phyloP scores from a whole-genome alignment of 2,797 vertebrate species.

The Coluber constrictor region DNA sequence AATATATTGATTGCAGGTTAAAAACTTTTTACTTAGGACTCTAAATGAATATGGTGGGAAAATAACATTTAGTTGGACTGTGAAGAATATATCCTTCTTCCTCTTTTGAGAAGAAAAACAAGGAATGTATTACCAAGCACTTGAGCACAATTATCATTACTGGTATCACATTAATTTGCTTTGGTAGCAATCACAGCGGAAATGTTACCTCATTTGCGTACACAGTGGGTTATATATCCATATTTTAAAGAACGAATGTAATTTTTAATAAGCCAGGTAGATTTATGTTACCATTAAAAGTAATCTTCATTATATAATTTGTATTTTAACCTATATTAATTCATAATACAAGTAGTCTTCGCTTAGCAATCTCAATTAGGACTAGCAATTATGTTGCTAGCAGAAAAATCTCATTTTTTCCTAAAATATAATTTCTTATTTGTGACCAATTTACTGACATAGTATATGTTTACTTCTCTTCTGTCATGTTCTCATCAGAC shows the following conservation, averaged over 20 bases:
- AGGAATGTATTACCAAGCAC: background rate
- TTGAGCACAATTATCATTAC: background rate
- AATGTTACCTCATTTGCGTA: background rate
- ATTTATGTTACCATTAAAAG: background rate
- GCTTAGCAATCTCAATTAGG: background rate
- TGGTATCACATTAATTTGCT: background rate
- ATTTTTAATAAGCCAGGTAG: background rate
- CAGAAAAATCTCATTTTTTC: background rate
- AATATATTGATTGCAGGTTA: background rate
- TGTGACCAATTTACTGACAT: background rate
- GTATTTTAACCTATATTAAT: background rate
- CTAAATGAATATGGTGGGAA: background rate
- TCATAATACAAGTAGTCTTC: background rate
- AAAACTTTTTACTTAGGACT: background rate
- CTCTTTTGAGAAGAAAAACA: background rate
- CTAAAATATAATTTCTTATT: background rate
- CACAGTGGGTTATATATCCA: background rate
- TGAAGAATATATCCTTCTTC: background rate
- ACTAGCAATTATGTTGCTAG: background rate
- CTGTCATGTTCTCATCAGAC: background rate
- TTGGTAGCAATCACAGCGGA: background rate
- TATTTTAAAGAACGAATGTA: background rate
- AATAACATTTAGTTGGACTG: background rate
- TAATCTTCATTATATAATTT: background rate
- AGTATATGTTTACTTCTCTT: background rate